Evolutionary conservation across 2,113 vertebrate species (phyloP).

Genomic region (Spea bombifrons): DNA sequence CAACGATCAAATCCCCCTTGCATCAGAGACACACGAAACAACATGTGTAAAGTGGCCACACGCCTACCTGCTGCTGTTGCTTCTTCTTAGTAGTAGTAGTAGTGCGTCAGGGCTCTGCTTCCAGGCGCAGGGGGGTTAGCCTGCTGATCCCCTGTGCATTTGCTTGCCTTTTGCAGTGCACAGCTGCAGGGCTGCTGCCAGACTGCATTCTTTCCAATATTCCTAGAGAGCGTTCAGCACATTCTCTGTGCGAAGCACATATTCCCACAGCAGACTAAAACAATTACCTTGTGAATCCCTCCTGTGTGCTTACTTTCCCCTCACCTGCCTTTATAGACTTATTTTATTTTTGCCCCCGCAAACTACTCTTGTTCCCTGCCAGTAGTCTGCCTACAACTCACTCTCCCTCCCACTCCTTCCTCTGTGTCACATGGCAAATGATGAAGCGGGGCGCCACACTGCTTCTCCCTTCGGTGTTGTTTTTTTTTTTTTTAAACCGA

Average conservation of each 20-base stretch:
- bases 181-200: background rate
- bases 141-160: background rate
- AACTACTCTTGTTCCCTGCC: conserved; percentile 32
- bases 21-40: background rate
- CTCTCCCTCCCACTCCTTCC: conserved; percentile 43
- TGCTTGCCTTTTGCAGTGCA: conserved; percentile 1
- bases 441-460: conserved; percentile 38
- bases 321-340: conserved; percentile 46
- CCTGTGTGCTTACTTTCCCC: conserved; percentile 21
- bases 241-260: background rate
- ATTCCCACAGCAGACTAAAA: background rate
- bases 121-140: background rate
- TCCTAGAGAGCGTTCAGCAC: conserved; percentile 13
- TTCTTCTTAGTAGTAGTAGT: background rate
- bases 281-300: background rate
- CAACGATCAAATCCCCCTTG: background rate
- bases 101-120: background rate
- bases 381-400: conserved; percentile 40
- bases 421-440: conserved; percentile 41
- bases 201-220: conserved; percentile 7
- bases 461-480: conserved; percentile 14
- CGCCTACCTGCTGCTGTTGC: conserved; percentile 16
- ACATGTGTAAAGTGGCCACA: background rate
- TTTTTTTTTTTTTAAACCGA: conserved; percentile 16
- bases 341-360: conserved; percentile 34